Evolutionary conservation across 2,888 invertebrate species (phyloP), one percentile per base, ranked within the genome.

Genomic region (Mechanitis messenoides): DNA sequence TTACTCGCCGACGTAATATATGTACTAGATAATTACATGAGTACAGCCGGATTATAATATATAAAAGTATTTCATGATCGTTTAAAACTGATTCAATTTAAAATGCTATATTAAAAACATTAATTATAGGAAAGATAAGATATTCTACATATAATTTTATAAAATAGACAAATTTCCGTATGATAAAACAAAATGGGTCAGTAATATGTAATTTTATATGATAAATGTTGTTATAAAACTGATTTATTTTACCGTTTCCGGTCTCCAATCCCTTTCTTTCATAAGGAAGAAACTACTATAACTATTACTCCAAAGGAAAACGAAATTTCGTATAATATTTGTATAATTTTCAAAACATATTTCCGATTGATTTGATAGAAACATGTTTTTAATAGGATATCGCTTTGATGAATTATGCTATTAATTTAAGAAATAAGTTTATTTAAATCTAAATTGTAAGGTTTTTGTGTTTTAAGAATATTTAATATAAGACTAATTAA

Each of bases 151-250:
- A 42, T 42, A 42, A 42, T 9, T 42, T 9, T 9, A 42, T 42
- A 42, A 9, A 42, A 42, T 9, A 42, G 9, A 9, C 62, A 66
- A 57, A 54, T 63, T 58, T 53, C 56, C 65, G 58, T 65, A 68
- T 66, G 63, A 58, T 65, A 65, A 66, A 59, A 63, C 60, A 65
- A 66, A 63, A 62, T 67, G 53, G 59, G 62, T 56, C 64, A 62
- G 65, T 60, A 66, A 63, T 50, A 60, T 62, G 64, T 65, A 68
- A 68, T 67, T 58, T 64, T 62, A 60, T 64, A 64, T 59, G 64
- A 59, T 42, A 62, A 64, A 65, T 61, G 64, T 61, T 59, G 50
- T 60, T 58, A 65, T 68, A 65, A 68, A 65, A 62, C 47, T 64
- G 62, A 62, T 61, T 60, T 62, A 62, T 59, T 55, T 62, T 50